Conservation (phyloP, 2,797 vertebrate genomes). For the Fundulus diaphanus region DNA sequence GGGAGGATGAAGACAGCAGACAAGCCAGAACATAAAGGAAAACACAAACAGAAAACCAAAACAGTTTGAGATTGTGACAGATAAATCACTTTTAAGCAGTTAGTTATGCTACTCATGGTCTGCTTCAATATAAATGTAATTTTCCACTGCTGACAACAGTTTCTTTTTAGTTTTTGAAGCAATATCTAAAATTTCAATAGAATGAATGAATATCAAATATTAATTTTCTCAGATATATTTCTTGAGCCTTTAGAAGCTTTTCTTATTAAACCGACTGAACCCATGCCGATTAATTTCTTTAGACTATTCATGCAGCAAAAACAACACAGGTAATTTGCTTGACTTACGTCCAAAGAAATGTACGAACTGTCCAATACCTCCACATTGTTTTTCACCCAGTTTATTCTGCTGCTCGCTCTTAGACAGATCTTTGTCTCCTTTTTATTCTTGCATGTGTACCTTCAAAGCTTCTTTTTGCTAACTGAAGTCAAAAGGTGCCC, state of each 20-base stretch:
- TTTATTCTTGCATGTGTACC: conserved; percentile 34
- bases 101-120: conserved; percentile 11
- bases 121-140: not conserved
- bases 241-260: not conserved
- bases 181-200: not conserved
- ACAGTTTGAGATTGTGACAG: no score
- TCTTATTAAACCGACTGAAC: not conserved
- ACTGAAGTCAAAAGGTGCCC: conserved; percentile 60
- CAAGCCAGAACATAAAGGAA: no score
- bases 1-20: no score
- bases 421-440: not conserved
- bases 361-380: not conserved
- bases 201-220: not conserved
- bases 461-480: conserved; percentile 63
- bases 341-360: not conserved
- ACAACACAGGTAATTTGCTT: not conserved
- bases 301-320: not conserved
- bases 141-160: not conserved
- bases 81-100: not conserved
- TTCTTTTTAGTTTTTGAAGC: not conserved
- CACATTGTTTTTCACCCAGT: not conserved
- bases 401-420: not conserved
- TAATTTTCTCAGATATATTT: not conserved
- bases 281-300: not conserved
- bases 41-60: no score